Conservation (phyloP, 2,113 vertebrate species). For the Lichenostomus cassidix region DNA sequence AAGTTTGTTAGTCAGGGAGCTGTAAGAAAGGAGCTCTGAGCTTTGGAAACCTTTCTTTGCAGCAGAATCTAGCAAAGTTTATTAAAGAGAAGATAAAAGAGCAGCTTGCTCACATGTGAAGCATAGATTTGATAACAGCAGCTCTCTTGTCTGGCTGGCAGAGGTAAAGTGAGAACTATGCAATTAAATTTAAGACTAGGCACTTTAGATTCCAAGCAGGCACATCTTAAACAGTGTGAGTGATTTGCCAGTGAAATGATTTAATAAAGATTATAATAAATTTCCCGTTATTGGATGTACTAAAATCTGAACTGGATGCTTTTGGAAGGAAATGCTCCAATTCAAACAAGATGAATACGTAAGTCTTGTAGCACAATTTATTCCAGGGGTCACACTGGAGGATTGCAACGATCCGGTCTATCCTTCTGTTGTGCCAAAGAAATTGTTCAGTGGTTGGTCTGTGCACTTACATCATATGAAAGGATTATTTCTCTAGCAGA, state of each 20-base stretch:
- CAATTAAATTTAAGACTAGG: constrained; percentile 16
- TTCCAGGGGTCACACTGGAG: not conserved
- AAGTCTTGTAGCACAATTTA: not conserved
- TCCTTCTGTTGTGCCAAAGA: not conserved
- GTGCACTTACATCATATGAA: not conserved
- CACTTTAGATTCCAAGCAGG: constrained; percentile 13
- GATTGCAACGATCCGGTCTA: not conserved
- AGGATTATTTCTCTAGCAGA: not conserved
- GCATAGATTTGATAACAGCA: not conserved
- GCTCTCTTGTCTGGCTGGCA: not conserved
- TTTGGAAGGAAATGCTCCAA: constrained; percentile 1
- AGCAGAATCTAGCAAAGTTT: not conserved
- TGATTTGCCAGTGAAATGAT: constrained; percentile 28
- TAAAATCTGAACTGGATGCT: not conserved
- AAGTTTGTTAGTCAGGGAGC: not conserved
- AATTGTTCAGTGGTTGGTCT: not conserved
- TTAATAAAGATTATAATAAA: constrained; percentile 43
- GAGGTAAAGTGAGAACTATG: not conserved
- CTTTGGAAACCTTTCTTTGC: not conserved
- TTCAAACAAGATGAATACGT: constrained; percentile 10
- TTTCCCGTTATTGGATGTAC: not conserved
- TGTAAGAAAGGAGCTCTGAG: not conserved
- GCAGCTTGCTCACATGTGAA: not conserved
- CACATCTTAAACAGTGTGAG: not conserved
- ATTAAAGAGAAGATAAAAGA: constrained; percentile 10